Conservation (phyloP, 2,113 vertebrate species). For the Alces alces region DNA sequence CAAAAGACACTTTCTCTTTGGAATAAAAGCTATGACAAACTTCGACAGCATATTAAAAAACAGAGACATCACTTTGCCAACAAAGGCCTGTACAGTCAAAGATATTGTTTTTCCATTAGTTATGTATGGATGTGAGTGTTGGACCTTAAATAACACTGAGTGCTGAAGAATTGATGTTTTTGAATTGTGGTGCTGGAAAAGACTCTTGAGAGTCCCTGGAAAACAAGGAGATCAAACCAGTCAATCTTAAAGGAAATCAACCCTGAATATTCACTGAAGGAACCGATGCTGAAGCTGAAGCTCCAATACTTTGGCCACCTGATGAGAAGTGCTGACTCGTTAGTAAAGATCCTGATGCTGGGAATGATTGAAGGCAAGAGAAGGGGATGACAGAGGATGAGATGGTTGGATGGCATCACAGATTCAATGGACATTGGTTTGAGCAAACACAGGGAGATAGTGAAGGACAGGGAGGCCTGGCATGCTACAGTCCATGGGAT, state of each 20-base stretch:
- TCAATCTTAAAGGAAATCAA: neutral
- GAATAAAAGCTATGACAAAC: neutral
- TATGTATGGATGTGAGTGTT: fast-evolving
- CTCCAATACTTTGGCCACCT: neutral
- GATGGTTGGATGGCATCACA: neutral
- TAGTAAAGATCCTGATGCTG: neutral
- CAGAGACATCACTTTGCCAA: neutral
- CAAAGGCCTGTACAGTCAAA: neutral
- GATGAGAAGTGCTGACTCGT: neutral
- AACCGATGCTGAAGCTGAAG: neutral
- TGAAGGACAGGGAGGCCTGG: neutral
- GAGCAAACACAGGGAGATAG: neutral
- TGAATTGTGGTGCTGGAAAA: neutral
- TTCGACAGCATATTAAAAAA: neutral
- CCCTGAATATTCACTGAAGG: neutral
- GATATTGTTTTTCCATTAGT: neutral
- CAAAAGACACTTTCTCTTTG: neutral
- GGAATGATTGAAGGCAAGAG: neutral
- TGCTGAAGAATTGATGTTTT: neutral
- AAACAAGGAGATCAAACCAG: neutral
- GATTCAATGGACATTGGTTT: neutral
- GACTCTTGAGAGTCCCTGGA: neutral
- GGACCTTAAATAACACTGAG: neutral
- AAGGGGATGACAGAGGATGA: neutral
- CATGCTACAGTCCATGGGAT: neutral